Percentiles rank a stretch among this genome's conserved stretches.
phyloP scores from a whole-genome alignment of 2,113 vertebrate species.

The Sinocyclocheilus anophthalmus region DNA sequence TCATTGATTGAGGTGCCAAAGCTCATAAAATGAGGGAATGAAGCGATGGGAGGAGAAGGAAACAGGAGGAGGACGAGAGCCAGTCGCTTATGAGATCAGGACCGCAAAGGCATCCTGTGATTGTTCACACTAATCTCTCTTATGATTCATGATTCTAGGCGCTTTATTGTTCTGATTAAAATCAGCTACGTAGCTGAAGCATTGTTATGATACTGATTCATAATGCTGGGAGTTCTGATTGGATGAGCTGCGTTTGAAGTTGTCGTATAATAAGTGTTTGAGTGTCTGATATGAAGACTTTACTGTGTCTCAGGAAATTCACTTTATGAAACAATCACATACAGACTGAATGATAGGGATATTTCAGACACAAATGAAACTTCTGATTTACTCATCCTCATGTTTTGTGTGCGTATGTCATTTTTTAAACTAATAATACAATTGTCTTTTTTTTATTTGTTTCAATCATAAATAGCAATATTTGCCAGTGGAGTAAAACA shows the following conservation, averaged over 20 bases:
- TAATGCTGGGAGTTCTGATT: background rate
- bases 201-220: background rate
- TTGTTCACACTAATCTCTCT: background rate
- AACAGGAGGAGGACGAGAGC: background rate
- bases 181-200: background rate
- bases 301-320: background rate
- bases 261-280: background rate
- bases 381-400: background rate
- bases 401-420: background rate
- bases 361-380: background rate
- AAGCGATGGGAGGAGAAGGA: conserved; percentile 7
- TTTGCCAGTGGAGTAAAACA: no score
- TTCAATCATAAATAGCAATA: no score
- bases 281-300: background rate
- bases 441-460: no score
- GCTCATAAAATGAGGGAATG: conserved; percentile 1
- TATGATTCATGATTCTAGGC: background rate
- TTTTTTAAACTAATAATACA: no score
- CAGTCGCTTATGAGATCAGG: background rate
- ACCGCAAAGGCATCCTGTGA: conserved; percentile 5
- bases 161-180: background rate
- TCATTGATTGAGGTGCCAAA: background rate
- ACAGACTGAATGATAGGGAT: background rate
- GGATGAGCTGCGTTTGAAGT: background rate
- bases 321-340: background rate